Base-by-base conservation (phyloP, 2,113 vertebrate genomes). In the Silurus glanis region DNA sequence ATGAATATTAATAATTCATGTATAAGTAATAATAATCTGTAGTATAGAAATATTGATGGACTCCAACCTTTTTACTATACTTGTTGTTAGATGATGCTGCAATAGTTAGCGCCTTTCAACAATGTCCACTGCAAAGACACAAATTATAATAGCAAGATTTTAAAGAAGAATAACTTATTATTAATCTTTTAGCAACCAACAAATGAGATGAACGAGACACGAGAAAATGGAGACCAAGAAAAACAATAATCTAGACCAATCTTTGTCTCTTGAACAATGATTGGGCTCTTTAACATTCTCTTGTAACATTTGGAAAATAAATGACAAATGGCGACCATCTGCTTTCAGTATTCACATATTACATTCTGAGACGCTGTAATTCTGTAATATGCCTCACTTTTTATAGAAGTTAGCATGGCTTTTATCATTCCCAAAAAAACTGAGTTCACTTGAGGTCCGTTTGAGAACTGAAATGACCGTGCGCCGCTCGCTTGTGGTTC, bases 121-220 rank as follows among this genome's bases (percentile, higher is more conserved):
- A 53, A 53, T 14, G 5, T 53, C 21, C 12, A 55, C 23, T 76
- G 23, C 5, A 25, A 74, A 23, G 45, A 51, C 45, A 21, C 4
- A 76, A 55, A 76, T 76, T 9, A 14, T 16, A 23, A 51, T 53
- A 53, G 6, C 8, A 17, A 74, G 23, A n/a, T 76, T 89, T 90
- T 90, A 53, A 83, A 89, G 59, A 81, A 78, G 80, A 88, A 78
- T 76, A 61, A 84, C 85, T 87, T 76, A 89, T 88, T 88, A 64
- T 83, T 66, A 78, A 88, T 81, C 85, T 90, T 84, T 89, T 37
- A 37, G 37, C 37, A 37, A 37, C 1, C 37, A 37, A 75, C 82
- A 58, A 83, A 53, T 71, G 62, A 86, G 74, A 85, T 17, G 66
- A 7, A 62, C 7, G 7, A 61, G 67, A 47, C 66, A 19, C 21